These are phyloP conservation scores for Caenorhabditis sp. DNA, from an alignment of 2,888 invertebrate genomes.

Conservation along the genomic window DNA sequence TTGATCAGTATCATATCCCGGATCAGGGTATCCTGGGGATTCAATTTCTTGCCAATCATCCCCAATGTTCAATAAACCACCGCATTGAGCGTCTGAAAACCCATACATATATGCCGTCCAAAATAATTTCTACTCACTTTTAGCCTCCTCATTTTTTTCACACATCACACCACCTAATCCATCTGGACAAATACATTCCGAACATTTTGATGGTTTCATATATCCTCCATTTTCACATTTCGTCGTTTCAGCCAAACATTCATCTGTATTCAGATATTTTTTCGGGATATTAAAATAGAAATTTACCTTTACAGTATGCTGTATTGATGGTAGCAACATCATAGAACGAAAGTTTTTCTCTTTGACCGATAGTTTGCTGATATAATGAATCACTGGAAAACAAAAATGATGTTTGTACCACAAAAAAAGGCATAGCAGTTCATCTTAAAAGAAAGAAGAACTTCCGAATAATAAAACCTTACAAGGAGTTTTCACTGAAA, in stretches of 20 bases:
- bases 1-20: conserved; percentile 58
- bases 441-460: too few species aligned
- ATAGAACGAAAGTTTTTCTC: conserved; percentile 68
- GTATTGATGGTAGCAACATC: conserved; percentile 66
- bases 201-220: conserved; percentile 59
- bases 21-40: conserved; percentile 57
- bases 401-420: too few species aligned
- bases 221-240: conserved; percentile 69
- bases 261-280: conserved; percentile 22
- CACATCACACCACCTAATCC: conserved; percentile 65
- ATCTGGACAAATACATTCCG: conserved; percentile 66
- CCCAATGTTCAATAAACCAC: conserved; percentile 49
- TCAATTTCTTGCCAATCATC: conserved; percentile 45
- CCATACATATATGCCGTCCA: too few species aligned
- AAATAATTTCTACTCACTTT: too few species aligned
- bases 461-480: too few species aligned
- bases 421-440: too few species aligned
- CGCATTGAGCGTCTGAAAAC: conserved; percentile 66
- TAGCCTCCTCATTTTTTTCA: conserved; percentile 53
- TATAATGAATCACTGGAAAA: conserved; percentile 55
- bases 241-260: conserved; percentile 38
- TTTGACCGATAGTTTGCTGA: conserved; percentile 70
- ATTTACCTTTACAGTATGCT: conserved; percentile 66
- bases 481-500: too few species aligned
- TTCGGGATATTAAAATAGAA: too few species aligned